Evolutionary conservation across 2,888 invertebrate genomes (phyloP), one percentile per base, ranked within the genome.

Genomic region (Clunio marinus): DNA sequence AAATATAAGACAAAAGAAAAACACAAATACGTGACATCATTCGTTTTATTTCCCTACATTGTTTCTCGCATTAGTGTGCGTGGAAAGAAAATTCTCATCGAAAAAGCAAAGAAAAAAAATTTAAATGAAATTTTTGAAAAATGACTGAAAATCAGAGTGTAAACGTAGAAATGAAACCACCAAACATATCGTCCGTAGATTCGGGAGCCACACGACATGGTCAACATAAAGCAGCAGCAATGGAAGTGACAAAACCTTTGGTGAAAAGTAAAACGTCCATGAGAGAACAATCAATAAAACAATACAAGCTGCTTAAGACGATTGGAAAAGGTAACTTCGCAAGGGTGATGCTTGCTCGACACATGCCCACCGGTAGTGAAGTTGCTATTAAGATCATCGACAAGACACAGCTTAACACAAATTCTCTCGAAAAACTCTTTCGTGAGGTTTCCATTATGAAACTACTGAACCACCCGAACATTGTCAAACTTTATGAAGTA

Each of bases 271-370:
- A 57, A 25, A 35, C 51, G 20, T 66, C 66, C 10, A 32, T 55
- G 22, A 28, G 66, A 55, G 66, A 66, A 13, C 55, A 51, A 55
- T 24, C 20, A 55, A 51, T 68, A 24, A 55, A 55, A 41, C 57
- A 68, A n/a, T 68, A 58, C 27, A 28, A 27, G 58, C 35, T 68
- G 24, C 10, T 68, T 1, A 68, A 68, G 27, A 68, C 68, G 8
- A 58, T 68, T 28, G 68, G 68, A 22, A 68, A 68, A 22, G 68
- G 68, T 7, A 68, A 68, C 37, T 68, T 68, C n/a, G 68, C 68
- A 10, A 37, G 58, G 7, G 68, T 68, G 4, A 68, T 58, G 58
- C 58, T 68, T 27, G 68, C 68, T 5, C 17, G 45, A 28, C 68
- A 68, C 41, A 58, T 68, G 27, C 37, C 46, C 1, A 68, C 68